A percentile compares a stretch with the other conserved stretches of the same genome.
phyloP scores from a whole-genome alignment of 2,113 vertebrate genomes.

The Melierax canorus region DNA sequence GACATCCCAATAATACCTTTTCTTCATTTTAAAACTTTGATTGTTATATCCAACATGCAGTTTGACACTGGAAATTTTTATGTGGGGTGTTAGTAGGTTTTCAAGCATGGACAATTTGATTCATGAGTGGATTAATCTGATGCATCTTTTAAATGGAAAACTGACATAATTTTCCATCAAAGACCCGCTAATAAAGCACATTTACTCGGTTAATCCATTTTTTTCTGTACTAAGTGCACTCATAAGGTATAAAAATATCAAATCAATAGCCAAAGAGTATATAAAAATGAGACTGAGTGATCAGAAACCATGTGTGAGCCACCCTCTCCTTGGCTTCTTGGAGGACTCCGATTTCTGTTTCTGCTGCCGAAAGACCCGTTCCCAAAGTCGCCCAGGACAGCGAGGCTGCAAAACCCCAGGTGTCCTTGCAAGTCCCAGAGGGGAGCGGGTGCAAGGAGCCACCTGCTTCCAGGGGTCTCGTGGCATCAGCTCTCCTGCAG shows the following conservation, averaged over 20 bases:
- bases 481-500: background rate
- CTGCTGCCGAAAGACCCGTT: background rate
- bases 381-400: background rate
- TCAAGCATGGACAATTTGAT: background rate
- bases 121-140: background rate
- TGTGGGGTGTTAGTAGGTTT: background rate
- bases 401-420: background rate
- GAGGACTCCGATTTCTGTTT: background rate
- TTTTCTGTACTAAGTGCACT: constrained; percentile 30
- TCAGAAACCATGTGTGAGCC: background rate
- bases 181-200: background rate
- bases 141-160: constrained; percentile 44
- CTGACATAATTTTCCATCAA: constrained; percentile 43
- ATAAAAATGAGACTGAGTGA: background rate
- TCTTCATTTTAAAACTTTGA: background rate
- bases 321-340: background rate
- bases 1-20: background rate
- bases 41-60: background rate
- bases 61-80: background rate
- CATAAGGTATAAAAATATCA: constrained; percentile 1
- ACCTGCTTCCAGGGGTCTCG: background rate
- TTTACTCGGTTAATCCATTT: constrained; percentile 18
- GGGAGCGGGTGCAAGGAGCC: background rate
- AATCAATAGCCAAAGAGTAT: constrained; percentile 5
- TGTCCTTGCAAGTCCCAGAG: background rate